Percentiles rank a stretch among this genome's conserved stretches.
Evolutionary conservation across 2,888 invertebrate genomes (phyloP).

Genomic region (Coleophora deauratella): DNA sequence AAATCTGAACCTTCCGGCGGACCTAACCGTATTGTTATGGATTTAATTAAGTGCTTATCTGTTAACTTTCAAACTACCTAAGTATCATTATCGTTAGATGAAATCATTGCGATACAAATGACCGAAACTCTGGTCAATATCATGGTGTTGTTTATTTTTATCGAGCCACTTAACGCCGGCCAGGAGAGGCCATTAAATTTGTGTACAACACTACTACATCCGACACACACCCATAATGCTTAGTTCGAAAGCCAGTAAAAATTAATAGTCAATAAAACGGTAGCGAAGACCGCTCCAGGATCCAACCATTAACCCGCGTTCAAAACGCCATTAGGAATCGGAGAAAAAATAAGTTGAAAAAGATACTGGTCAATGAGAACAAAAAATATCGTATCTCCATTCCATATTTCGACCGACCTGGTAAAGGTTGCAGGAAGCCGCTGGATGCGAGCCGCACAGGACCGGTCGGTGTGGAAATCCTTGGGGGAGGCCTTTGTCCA

Average conservation of each 20-base stretch:
- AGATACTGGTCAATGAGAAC: conserved; percentile 25
- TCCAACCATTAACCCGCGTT: conserved; percentile 47
- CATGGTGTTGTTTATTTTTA: not conserved
- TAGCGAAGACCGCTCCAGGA: conserved; percentile 42
- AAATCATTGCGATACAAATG: too few species aligned
- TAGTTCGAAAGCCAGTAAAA: conserved; percentile 20
- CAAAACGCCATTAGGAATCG: conserved; percentile 44
- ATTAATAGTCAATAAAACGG: conserved; percentile 65
- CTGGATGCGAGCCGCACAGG: too few species aligned
- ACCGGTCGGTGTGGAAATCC: too few species aligned
- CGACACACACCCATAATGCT: too few species aligned
- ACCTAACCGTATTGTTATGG: too few species aligned
- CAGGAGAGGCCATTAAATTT: conserved; percentile 1
- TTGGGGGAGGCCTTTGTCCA: too few species aligned
- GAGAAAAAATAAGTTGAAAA: conserved; percentile 28
- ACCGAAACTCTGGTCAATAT: too few species aligned
- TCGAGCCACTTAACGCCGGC: not conserved
- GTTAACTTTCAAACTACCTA: too few species aligned
- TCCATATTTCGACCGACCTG: conserved; percentile 72
- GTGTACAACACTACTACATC: not conserved
- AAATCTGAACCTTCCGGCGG: too few species aligned
- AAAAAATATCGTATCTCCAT: conserved; percentile 57
- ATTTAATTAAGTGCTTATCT: too few species aligned
- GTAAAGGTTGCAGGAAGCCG: too few species aligned
- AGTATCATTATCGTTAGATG: too few species aligned